Evolutionary conservation across 2,888 invertebrate species (phyloP).

Genomic region (Melangyna quadrimaculata): DNA sequence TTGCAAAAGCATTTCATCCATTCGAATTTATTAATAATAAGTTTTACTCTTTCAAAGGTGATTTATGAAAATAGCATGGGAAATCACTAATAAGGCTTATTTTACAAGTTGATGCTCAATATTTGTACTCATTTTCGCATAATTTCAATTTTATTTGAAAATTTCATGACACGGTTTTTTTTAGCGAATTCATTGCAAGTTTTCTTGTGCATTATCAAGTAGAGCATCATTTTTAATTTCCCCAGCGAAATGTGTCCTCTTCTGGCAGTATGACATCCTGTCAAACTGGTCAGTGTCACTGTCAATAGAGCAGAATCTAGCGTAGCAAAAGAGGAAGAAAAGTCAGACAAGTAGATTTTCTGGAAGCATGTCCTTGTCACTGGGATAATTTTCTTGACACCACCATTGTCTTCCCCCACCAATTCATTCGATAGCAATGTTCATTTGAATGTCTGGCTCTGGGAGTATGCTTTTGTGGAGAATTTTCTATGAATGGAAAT

Average conservation of each 20-base stretch:
- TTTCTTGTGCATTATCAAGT: neutral
- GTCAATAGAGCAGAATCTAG: neutral
- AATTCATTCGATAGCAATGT: neutral
- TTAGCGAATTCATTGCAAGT: neutral
- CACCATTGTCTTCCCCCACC: neutral
- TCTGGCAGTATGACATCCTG: conserved; percentile 12
- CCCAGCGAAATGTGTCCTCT: conserved; percentile 1
- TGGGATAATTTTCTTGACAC: conserved; percentile 10
- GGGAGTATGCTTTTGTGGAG: neutral
- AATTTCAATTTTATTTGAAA: neutral
- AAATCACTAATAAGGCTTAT: neutral
- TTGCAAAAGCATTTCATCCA: neutral
- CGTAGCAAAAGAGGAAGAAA: neutral
- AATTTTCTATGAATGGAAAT: neutral
- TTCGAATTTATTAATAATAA: neutral
- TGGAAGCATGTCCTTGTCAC: conserved; percentile 14
- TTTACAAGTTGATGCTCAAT: neutral
- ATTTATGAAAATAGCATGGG: neutral
- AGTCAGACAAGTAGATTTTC: neutral
- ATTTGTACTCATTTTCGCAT: neutral
- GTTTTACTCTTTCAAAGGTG: neutral
- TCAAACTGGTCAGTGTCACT: conserved; percentile 25
- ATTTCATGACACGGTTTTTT: neutral
- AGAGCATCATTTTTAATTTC: neutral
- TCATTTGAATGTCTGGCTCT: neutral